Evolutionary conservation across 2,797 vertebrate genomes (phyloP), one percentile per base, ranked within the genome.

Genomic region (Ctenochaetus hawaiiensis): DNA sequence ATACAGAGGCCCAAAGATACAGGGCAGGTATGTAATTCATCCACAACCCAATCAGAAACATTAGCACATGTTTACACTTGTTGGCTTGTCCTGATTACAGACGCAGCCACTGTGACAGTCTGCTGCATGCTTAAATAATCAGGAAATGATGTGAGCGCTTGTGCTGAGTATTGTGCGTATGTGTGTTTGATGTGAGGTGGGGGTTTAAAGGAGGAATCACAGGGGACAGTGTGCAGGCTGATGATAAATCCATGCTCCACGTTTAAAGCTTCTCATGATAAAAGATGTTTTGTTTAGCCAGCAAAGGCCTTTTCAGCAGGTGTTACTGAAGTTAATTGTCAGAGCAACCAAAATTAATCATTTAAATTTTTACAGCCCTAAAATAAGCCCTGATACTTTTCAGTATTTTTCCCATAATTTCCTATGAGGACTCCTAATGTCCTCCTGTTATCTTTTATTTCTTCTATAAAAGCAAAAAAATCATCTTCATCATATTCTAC

Each of bases 71-170:
- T 85, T 78, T 82, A 76, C 71, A 71, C 34, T 62, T 63, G 44
- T 72, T 81, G 22, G 54, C 20, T 67, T 45, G 43, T 68, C 66
- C 75, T 81, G 67, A 82, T 87, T 62, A 71, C 56, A 73, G 70
- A 81, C 5, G 13, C 56, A 78, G 13, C 62, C 44, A 54, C 30
- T 72, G 75, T 66, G 45, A 64, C 69, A 22, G 52, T 57, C 20
- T 16, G 58, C 51, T 58, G 72, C 53, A 53, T 75, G 54, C 47
- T n/a, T 47, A 48, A 66, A 41, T 64, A 75, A 54, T 66, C 74
- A 22, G 34, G 17, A 13, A 3, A 71, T 56, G 56, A 18, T 61
- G 51, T 68, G 12, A 66, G 39, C 9, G 22, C 13, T 30, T 63
- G 57, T 51, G 52, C 18, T 18, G 39, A 47, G 43, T 48, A 0